Evolutionary conservation across 2,797 vertebrate species (phyloP).

Genomic region (Microctenopoma steveboyesi): DNA sequence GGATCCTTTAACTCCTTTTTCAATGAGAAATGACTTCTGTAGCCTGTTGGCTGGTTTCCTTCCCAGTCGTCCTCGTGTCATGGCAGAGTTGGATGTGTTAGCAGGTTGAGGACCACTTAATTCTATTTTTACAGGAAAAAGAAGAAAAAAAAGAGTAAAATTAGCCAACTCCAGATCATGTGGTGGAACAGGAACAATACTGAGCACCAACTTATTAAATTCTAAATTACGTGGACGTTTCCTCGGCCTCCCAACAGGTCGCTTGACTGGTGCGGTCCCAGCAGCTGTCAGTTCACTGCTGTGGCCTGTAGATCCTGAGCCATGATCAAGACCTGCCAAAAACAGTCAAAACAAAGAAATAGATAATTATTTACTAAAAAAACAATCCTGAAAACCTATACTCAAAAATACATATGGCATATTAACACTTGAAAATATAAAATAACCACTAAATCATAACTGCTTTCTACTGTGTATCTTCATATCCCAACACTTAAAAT

Average conservation of each 20-base stretch:
- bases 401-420: background rate
- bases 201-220: slow-evolving; percentile 79
- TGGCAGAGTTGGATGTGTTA: slow-evolving; percentile 73
- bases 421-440: too few species aligned
- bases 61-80: slow-evolving; percentile 77
- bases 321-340: slow-evolving; percentile 85
- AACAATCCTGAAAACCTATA: background rate
- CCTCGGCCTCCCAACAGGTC: slow-evolving; percentile 79
- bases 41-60: slow-evolving; percentile 78
- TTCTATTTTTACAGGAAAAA: slow-evolving; percentile 72
- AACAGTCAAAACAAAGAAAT: slow-evolving; percentile 7
- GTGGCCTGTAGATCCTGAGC: slow-evolving; percentile 83
- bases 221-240: slow-evolving; percentile 80
- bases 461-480: background rate
- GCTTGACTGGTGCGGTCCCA: slow-evolving; percentile 73
- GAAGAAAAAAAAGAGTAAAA: slow-evolving; percentile 32
- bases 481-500: background rate
- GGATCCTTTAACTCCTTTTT: slow-evolving; percentile 63
- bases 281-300: slow-evolving; percentile 82
- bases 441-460: too few species aligned
- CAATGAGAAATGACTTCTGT: slow-evolving; percentile 78
- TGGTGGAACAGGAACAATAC: background rate
- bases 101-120: slow-evolving; percentile 80
- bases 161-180: background rate
- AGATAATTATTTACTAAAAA: background rate